phyloP scores from a whole-genome alignment of 2,888 invertebrate species.

The Chymomyza procnemis region DNA sequence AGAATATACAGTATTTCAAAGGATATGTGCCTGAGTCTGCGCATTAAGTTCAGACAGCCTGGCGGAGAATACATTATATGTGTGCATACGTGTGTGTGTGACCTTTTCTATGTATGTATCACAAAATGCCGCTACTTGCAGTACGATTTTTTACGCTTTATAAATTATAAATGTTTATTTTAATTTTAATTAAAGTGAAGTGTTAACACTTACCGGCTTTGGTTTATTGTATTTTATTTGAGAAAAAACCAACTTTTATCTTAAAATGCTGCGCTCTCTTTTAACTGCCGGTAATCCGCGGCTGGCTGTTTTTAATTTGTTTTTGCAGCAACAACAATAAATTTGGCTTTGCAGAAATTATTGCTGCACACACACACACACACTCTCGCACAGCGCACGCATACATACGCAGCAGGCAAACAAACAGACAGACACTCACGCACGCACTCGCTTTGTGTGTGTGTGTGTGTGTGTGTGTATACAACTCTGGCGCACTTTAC shows the following conservation, averaged over 20 bases:
- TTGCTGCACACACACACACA: neutral
- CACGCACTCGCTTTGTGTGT: slow-evolving; percentile 25
- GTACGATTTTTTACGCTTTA: slow-evolving; percentile 8
- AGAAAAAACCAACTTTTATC: no score
- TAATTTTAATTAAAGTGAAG: neutral
- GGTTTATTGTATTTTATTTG: neutral
- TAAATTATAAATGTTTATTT: no score
- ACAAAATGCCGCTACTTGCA: neutral
- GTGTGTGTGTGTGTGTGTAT: slow-evolving; percentile 25
- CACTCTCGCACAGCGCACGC: neutral
- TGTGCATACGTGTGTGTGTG: neutral
- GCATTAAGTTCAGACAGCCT: neutral
- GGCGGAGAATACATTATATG: neutral
- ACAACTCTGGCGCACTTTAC: slow-evolving; percentile 59
- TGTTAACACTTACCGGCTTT: neutral
- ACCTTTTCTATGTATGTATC: slow-evolving; percentile 25
- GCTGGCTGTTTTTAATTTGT: neutral
- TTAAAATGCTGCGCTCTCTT: neutral
- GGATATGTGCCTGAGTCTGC: neutral
- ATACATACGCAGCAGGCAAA: neutral
- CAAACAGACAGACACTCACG: neutral
- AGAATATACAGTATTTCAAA: neutral
- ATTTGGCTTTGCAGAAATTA: neutral
- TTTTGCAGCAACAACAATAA: neutral
- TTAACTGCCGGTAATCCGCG: neutral